A percentile compares a stretch with the other conserved stretches of the same genome.
Conservation (phyloP, 2,797 vertebrate genomes). For the Microctenopoma steveboyesi region DNA sequence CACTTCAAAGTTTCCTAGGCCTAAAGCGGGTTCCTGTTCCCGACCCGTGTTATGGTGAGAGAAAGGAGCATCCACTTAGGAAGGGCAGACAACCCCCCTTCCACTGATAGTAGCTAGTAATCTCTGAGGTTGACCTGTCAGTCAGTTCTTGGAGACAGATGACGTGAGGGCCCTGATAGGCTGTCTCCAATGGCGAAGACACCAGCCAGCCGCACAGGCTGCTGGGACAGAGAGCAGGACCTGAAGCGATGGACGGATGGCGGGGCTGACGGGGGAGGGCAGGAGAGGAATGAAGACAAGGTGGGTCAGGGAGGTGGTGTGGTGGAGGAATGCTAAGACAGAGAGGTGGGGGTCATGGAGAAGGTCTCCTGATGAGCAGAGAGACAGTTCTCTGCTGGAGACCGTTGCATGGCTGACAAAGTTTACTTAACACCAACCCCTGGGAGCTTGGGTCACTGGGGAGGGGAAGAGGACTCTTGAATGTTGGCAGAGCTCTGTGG, state of each 20-base stretch:
- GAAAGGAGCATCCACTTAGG: conserved; percentile 73
- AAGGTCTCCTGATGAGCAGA: conserved; percentile 68
- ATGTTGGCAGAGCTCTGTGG: neutral
- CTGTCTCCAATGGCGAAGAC: conserved; percentile 78
- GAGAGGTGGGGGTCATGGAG: conserved; percentile 59
- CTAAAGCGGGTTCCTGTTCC: conserved; percentile 59
- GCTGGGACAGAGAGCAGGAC: conserved; percentile 72
- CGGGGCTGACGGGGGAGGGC: conserved; percentile 2
- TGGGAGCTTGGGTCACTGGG: conserved; percentile 82
- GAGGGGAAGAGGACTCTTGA: conserved; percentile 26
- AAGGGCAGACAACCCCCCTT: conserved; percentile 50
- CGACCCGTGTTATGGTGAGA: conserved; percentile 64
- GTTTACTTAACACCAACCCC: conserved; percentile 90
- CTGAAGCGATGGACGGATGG: conserved; percentile 56
- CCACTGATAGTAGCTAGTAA: conserved; percentile 74
- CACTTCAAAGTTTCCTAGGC: conserved; percentile 55
- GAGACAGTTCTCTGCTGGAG: conserved; percentile 78
- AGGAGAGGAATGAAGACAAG: conserved; percentile 43
- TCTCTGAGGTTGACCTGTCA: conserved; percentile 77
- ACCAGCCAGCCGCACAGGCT: conserved; percentile 53
- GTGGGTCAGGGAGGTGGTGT: conserved; percentile 58
- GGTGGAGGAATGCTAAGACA: conserved; percentile 68
- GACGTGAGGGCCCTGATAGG: conserved; percentile 82
- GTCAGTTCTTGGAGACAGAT: conserved; percentile 78
- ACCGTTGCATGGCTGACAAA: conserved; percentile 79